Evolutionary conservation across 1,140 invertebrate genomes (phyloP).

Genomic region (Thaumatotibia leucotreta): DNA sequence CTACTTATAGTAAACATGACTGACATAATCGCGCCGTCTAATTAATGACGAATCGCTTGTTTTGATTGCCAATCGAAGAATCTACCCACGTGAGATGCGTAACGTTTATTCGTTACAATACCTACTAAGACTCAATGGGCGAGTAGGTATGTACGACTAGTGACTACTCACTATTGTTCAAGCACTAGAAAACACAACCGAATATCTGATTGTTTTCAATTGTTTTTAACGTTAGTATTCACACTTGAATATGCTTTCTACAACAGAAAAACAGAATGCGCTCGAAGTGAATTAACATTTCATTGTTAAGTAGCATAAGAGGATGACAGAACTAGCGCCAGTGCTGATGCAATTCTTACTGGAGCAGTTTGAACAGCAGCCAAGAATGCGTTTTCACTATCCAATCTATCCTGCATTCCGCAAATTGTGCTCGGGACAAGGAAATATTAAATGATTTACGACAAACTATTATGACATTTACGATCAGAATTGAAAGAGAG

Average conservation of each 20-base stretch:
- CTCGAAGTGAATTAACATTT: neutral
- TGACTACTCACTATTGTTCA: too few relatives aligned
- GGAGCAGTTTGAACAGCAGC: conserved; percentile 26
- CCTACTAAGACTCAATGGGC: too few relatives aligned
- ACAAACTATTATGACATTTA: neutral
- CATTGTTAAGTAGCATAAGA: neutral
- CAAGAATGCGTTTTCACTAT: conserved; percentile 23
- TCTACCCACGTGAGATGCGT: neutral
- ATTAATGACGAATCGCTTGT: neutral
- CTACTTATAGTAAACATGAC: neutral
- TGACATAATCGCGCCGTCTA: neutral
- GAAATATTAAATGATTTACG: neutral
- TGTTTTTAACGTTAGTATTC: too few relatives aligned
- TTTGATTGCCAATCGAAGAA: neutral
- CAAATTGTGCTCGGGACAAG: neutral
- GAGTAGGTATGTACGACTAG: too few relatives aligned
- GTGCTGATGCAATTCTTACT: conserved; percentile 9
- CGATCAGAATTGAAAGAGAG: neutral
- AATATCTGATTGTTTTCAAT: too few relatives aligned
- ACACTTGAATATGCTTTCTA: too few relatives aligned
- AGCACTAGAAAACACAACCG: too few relatives aligned
- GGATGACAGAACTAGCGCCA: conserved; percentile 22
- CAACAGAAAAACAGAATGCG: too few relatives aligned
- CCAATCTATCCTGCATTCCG: neutral
- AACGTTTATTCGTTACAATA: neutral